Conservation (phyloP, 2,113 vertebrate species). For the Xyrauchen texanus region DNA sequence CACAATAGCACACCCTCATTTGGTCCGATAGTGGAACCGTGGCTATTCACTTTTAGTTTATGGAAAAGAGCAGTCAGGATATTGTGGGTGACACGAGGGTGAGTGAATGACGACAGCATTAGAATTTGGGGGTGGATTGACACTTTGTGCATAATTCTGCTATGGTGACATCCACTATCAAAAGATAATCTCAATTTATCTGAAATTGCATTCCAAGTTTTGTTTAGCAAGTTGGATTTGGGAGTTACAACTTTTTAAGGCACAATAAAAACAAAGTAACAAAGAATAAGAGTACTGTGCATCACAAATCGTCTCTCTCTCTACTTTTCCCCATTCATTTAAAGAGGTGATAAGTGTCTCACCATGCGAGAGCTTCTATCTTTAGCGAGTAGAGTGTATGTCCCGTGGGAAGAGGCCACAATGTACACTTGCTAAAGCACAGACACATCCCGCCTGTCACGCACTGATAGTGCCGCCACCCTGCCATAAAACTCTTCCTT, state of each 20-base stretch:
- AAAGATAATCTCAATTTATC: not conserved
- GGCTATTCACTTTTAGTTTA: too few species aligned
- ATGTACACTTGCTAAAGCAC: conserved; percentile 68
- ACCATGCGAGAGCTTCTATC: conserved; percentile 73
- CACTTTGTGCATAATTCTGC: too few species aligned
- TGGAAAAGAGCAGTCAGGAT: too few species aligned
- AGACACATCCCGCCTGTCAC: conserved; percentile 80
- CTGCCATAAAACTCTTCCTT: conserved; percentile 20
- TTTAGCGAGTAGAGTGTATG: conserved; percentile 72
- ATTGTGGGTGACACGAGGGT: too few species aligned
- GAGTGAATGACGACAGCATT: too few species aligned
- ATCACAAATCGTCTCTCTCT: conserved; percentile 30
- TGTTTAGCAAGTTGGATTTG: not conserved
- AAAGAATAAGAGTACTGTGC: not conserved
- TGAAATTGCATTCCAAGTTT: not conserved
- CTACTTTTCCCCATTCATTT: conserved; percentile 73
- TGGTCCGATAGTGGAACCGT: too few species aligned
- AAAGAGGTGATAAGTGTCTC: conserved; percentile 76
- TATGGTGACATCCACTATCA: too few species aligned
- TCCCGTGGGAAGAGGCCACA: conserved; percentile 69
- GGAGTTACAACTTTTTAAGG: not conserved
- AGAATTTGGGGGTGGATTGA: too few species aligned
- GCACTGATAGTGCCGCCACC: conserved; percentile 69
- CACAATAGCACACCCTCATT: too few species aligned
- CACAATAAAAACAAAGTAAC: not conserved